These are phyloP conservation scores for Latrodectus hesperus DNA, from an alignment of 2,888 invertebrate genomes.

Conservation along the genomic window DNA sequence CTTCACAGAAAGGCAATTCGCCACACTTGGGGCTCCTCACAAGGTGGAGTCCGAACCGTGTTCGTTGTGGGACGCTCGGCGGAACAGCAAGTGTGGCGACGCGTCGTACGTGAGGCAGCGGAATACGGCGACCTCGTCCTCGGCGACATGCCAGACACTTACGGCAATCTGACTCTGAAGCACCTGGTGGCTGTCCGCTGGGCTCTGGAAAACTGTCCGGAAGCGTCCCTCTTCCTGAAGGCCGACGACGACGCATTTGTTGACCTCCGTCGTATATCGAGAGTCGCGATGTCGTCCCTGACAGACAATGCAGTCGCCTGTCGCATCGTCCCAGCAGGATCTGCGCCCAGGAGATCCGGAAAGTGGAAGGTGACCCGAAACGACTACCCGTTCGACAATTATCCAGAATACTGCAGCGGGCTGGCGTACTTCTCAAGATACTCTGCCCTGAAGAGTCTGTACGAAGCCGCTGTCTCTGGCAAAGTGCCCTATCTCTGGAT, in stretches of 20 bases:
- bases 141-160: constrained; percentile 85
- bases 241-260: constrained; percentile 87
- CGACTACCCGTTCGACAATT: constrained; percentile 80
- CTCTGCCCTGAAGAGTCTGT: constrained; percentile 79
- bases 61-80: constrained; percentile 81
- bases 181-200: constrained; percentile 88
- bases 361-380: constrained; percentile 86
- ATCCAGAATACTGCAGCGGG: constrained; percentile 87
- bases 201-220: constrained; percentile 82
- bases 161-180: constrained; percentile 88
- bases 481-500: constrained; percentile 89
- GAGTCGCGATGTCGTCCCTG: not conserved
- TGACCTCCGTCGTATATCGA: constrained; percentile 75
- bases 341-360: constrained; percentile 76
- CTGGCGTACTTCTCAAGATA: constrained; percentile 88
- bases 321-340: constrained; percentile 39
- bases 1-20: constrained; percentile 82
- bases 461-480: constrained; percentile 78
- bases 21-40: constrained; percentile 82
- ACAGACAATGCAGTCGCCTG: constrained; percentile 14
- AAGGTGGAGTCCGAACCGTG: constrained; percentile 75
- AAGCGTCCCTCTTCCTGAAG: constrained; percentile 83
- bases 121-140: constrained; percentile 83
- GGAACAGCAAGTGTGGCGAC: constrained; percentile 29
- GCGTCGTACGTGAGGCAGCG: constrained; percentile 77